Base-by-base conservation (phyloP, 53 echinoderm and acorn worm genomes). In the Apostichopus leukothele region DNA sequence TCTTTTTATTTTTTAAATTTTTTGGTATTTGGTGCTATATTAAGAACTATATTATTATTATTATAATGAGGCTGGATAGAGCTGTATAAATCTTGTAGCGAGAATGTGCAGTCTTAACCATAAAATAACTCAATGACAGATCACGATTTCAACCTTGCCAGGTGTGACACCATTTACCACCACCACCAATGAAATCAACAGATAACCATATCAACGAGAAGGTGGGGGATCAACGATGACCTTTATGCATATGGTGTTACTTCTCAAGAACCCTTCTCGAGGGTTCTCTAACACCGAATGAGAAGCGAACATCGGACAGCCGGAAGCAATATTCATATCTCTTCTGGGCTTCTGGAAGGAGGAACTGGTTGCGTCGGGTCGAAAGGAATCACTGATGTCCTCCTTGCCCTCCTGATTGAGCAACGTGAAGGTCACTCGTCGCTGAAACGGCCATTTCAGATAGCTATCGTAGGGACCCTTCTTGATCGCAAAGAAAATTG, bases 281-380 rank as follows among this genome's bases (percentile, higher is more conserved):
- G 51, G 74, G 20, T 91, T 84, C 20, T 79, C 83, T 18, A 93
- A 75, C 53, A 89, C 90, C 9, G 79, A 60, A 50, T 93, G 88
- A 9, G 91, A 79, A 54, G 90, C 91, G 59, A 93, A 95, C 73
- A 89, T 66, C 26, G 93, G 93, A 66, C 90, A 90, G n/a, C 93
- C 95, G 50, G 93, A 91, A 75, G 93, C 91, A 79, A 94, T 90
- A 73, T 91, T 94, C 91, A 94, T 94, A 13, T 94, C 93, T 7
- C 61, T 88, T 13, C 88, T 85, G 51, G 95, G 93, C 3, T 89
- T 87, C 60, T 87, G 86, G 26, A 93, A 95, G 53, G 89, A 81
- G 50, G 88, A 86, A 57, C 84, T 88, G 12, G 90, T 51, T 0
- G 90, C 86, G 78, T 95, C 93, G 11, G 94, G 94, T 22, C 89